Conservation (phyloP, 2,113 vertebrate species). For the Strigops habroptila region DNA sequence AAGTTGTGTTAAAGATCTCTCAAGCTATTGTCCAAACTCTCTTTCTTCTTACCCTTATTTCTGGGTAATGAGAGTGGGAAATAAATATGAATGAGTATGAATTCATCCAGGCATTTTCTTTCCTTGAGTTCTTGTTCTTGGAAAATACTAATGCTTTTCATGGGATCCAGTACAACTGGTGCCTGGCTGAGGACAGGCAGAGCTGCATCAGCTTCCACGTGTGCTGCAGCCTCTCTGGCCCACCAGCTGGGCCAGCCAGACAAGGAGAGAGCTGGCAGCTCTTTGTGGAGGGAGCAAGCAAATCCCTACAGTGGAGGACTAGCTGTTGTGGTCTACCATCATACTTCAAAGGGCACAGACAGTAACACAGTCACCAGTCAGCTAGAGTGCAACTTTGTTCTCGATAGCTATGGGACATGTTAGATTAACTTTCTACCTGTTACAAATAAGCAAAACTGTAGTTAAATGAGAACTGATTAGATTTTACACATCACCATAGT, state of each 20-base stretch:
- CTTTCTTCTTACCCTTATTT: not conserved
- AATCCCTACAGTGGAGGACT: not conserved
- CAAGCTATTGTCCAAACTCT: not conserved
- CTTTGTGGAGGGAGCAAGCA: rapidly evolving
- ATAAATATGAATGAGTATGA: not conserved
- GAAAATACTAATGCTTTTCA: not conserved
- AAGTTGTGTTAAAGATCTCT: not conserved
- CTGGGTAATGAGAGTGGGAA: not conserved
- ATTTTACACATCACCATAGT: not conserved
- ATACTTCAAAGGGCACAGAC: not conserved
- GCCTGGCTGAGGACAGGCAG: not conserved
- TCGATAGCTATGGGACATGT: rapidly evolving
- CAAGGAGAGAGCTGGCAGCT: not conserved
- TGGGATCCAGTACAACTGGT: not conserved
- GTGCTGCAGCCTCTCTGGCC: not conserved
- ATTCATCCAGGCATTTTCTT: not conserved
- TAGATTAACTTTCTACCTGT: not conserved
- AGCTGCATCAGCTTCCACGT: rapidly evolving
- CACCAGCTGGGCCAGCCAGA: not conserved
- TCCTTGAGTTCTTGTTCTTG: not conserved
- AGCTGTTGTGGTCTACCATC: not conserved
- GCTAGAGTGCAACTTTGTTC: not conserved
- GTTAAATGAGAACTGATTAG: not conserved
- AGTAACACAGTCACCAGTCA: not conserved
- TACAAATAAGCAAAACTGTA: not conserved